These are phyloP conservation scores for Pituophis catenifer DNA, from an alignment of 2,113 vertebrate genomes.

Conservation along the genomic window DNA sequence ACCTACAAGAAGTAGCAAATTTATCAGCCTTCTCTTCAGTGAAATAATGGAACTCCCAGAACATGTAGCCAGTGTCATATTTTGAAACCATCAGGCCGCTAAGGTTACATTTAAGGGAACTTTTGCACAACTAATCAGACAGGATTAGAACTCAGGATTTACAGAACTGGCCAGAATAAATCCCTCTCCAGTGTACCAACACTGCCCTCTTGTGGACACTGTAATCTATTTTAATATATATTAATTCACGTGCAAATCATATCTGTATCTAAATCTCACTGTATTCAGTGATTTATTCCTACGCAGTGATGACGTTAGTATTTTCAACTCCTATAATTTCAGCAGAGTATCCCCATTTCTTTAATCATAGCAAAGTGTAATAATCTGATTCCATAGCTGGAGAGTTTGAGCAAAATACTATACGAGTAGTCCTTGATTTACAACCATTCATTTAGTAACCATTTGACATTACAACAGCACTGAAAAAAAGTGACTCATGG, in stretches of 20 bases:
- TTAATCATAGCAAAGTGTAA: not conserved
- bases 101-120: not conserved
- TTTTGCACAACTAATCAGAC: not conserved
- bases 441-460: not conserved
- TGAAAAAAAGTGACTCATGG: not conserved
- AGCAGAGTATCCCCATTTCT: not conserved
- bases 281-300: not conserved
- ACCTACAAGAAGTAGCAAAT: not conserved
- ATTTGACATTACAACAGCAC: not conserved
- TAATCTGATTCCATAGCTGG: not conserved
- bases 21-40: not conserved
- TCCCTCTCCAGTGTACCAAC: not conserved
- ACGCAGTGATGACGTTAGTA: not conserved
- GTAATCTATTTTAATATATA: not conserved
- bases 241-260: not conserved
- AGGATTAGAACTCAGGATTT: constrained; percentile 1
- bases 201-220: constrained; percentile 15
- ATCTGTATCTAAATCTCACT: not conserved
- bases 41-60: not conserved
- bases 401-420: not conserved
- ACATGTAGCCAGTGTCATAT: not conserved
- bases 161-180: not conserved
- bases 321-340: not conserved
- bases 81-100: not conserved
- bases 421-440: not conserved